phyloP scores from a whole-genome alignment of 2,797 vertebrate genomes.

The Sardinella longiceps region DNA sequence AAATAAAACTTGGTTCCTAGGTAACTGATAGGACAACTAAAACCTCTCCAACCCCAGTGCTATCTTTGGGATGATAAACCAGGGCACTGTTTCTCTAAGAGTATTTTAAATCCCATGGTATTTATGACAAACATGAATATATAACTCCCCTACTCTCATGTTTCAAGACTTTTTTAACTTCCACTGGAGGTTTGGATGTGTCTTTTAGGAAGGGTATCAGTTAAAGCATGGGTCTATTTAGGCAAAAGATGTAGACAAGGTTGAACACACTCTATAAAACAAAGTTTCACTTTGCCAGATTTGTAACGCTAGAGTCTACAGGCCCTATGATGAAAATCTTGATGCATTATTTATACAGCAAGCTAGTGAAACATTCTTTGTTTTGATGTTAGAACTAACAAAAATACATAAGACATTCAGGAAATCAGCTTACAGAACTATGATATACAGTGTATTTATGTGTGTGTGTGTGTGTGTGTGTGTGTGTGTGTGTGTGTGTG shows the following conservation, averaged over 20 bases:
- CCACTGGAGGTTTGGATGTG: neutral
- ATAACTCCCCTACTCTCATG: conserved; percentile 56
- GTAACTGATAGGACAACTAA: conserved; percentile 40
- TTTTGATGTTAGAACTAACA: neutral
- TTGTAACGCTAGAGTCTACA: too few relatives aligned
- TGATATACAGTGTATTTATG: neutral
- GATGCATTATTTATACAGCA: too few relatives aligned
- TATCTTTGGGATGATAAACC: conserved; percentile 48
- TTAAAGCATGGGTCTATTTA: conserved; percentile 10
- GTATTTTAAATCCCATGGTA: conserved; percentile 50
- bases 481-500: neutral
- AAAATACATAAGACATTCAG: too few relatives aligned
- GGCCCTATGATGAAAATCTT: too few relatives aligned
- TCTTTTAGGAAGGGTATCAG: conserved; percentile 13
- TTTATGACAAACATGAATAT: conserved; percentile 52
- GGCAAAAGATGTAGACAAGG: neutral
- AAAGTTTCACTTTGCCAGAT: too few relatives aligned
- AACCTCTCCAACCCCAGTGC: conserved; percentile 47
- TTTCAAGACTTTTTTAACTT: conserved; percentile 48
- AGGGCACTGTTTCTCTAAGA: conserved; percentile 42
- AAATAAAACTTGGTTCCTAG: conserved; percentile 14
- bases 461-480: neutral
- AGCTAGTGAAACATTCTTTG: neutral
- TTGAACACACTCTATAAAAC: too few relatives aligned
- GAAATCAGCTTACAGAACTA: too few relatives aligned